These are phyloP conservation scores for Pungitius pungitius DNA, from an alignment of 2,113 vertebrate genomes.

Conservation along the genomic window DNA sequence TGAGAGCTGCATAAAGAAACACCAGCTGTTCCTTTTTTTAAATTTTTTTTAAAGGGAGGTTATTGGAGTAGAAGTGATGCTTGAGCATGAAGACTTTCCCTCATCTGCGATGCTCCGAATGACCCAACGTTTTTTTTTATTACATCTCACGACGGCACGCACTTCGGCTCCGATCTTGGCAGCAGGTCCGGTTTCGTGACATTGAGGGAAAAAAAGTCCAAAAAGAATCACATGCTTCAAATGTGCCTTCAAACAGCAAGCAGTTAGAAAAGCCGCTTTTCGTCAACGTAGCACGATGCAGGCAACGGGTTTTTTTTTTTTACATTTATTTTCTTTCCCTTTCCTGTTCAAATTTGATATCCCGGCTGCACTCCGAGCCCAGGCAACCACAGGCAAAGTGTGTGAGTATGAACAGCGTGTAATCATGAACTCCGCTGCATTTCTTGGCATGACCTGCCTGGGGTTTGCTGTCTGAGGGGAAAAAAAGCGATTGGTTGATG, in stretches of 20 bases:
- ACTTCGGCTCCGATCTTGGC: not conserved
- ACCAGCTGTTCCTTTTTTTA: not conserved
- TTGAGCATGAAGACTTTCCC: constrained; percentile 15
- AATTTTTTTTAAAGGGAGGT: constrained; percentile 9
- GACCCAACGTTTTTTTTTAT: constrained; percentile 40
- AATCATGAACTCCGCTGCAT: not conserved
- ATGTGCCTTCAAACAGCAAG: not conserved
- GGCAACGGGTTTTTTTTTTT: too few species aligned
- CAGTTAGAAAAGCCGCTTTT: not conserved
- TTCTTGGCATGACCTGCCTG: not conserved
- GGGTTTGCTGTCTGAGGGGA: not conserved
- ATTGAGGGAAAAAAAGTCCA: not conserved
- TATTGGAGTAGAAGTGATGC: constrained; percentile 39
- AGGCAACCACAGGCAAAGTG: not conserved
- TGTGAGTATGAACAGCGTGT: not conserved
- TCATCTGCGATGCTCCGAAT: constrained; percentile 39
- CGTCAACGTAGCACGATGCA: not conserved
- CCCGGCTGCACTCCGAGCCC: not conserved
- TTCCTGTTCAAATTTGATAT: not conserved
- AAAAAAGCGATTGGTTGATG: not conserved
- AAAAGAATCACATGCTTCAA: too few species aligned
- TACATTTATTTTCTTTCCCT: not conserved
- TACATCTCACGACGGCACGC: constrained; percentile 18
- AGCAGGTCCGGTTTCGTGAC: constrained; percentile 5
- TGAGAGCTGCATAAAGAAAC: constrained; percentile 8